phyloP scores from a whole-genome alignment of 1,140 invertebrate genomes.

The Solenopsis invicta region DNA sequence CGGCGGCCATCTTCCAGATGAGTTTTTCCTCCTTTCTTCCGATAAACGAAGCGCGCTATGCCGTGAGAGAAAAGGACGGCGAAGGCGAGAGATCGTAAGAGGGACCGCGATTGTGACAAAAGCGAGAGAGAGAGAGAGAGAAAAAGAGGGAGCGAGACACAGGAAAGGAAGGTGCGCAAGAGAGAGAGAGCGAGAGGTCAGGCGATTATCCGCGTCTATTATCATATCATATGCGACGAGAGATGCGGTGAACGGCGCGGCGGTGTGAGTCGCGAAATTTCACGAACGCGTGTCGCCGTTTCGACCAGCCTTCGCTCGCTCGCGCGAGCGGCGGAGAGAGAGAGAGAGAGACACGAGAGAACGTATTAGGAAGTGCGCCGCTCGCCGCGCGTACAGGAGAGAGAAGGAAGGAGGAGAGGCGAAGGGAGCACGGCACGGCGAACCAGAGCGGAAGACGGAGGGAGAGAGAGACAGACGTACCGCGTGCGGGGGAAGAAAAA shows the following conservation, averaged over 20 bases:
- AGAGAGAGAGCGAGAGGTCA: not conserved
- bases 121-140: constrained; percentile 57
- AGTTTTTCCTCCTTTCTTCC: constrained; percentile 86
- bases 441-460: constrained; percentile 65
- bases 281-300: constrained; percentile 56
- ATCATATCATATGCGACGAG: constrained; percentile 60
- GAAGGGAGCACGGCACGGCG: not conserved
- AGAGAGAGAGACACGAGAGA: constrained; percentile 38
- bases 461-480: constrained; percentile 60
- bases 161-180: not conserved
- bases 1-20: constrained; percentile 88
- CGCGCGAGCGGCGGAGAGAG: constrained; percentile 27
- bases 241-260: constrained; percentile 66
- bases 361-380: constrained; percentile 62
- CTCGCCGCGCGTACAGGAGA: constrained; percentile 31
- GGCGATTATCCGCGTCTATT: constrained; percentile 23
- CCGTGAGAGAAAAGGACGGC: constrained; percentile 70
- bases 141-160: constrained; percentile 47
- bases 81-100: constrained; percentile 33
- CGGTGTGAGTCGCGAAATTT: constrained; percentile 64
- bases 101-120: constrained; percentile 40
- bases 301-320: constrained; percentile 59
- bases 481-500: constrained; percentile 48
- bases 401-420: constrained; percentile 49
- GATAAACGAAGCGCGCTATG: constrained; percentile 72